phyloP scores from a whole-genome alignment of 2,888 invertebrate species.

The Adela reaumurella region DNA sequence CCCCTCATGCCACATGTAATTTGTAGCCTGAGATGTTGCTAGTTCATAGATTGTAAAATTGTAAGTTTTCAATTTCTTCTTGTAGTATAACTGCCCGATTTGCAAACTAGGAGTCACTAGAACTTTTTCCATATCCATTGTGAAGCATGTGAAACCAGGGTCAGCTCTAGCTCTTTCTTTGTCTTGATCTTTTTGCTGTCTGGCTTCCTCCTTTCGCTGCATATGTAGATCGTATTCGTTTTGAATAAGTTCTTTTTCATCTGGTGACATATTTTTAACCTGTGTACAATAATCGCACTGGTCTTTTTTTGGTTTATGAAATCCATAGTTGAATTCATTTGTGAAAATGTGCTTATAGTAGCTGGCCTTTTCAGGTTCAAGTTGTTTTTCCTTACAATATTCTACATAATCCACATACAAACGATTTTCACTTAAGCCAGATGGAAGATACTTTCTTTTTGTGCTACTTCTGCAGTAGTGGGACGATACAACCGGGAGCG shows the following conservation, averaged over 20 bases:
- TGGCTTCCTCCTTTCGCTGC: conserved; percentile 2
- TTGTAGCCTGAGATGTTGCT: conserved; percentile 2
- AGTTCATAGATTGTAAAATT: conserved; percentile 5
- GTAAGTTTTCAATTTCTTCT: conserved; percentile 4
- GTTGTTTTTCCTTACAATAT: conserved; percentile 7
- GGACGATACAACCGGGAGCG: conserved; percentile 1
- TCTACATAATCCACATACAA: conserved; percentile 8
- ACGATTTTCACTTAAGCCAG: conserved; percentile 7
- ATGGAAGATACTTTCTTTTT: conserved; percentile 7
- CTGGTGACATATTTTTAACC: conserved; percentile 4
- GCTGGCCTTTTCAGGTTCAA: conserved; percentile 6
- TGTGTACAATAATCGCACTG: conserved; percentile 9
- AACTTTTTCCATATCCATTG: conserved; percentile 5
- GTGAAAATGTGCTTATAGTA: conserved; percentile 8
- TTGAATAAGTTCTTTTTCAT: conserved; percentile 4
- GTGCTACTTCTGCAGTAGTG: conserved; percentile 5
- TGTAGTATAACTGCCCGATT: conserved; percentile 2
- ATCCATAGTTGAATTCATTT: conserved; percentile 9
- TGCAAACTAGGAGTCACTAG: conserved; percentile 2
- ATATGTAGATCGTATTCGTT: conserved; percentile 3
- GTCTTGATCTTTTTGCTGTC: conserved; percentile 2
- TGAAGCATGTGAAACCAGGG: not conserved
- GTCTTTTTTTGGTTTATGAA: conserved; percentile 10
- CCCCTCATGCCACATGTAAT: conserved; percentile 3
- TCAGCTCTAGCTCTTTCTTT: conserved; percentile 3